Evolutionary conservation across 2,888 invertebrate genomes (phyloP), one percentile per base, ranked within the genome.

Genomic region (Pyrocoelia pectoralis): DNA sequence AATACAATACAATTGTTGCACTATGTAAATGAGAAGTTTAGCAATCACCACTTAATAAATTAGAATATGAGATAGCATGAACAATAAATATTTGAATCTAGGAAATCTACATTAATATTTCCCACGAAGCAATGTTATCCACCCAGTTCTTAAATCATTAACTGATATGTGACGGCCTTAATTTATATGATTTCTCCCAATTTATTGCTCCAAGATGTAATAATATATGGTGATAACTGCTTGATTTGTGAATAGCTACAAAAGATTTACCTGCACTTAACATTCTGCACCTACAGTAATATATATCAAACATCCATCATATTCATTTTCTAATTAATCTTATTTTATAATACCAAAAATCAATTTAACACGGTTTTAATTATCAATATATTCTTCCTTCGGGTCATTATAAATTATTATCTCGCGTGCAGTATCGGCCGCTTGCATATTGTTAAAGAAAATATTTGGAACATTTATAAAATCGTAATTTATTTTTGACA

Each of bases 301-400:
- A 24, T 24, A 49, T 49, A 24, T 49, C 8, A 24, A 12, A 49
- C 24, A n/a, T 41, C 41, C 12, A 43, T 54, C 48, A 18, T 59
- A 46, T 54, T 40, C 60, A 58, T 58, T 60, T 64, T 63, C 64
- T 66, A 66, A 61, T 64, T 64, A 53, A 63, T 61, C 48, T 55
- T 58, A 53, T 65, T 59, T 67, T 68, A 62, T 66, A 60, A 64
- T 59, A 66, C 61, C 54, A 65, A 68, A 69, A 70, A 68, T 70
- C 70, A 70, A 70, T 70, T 69, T 66, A 70, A 68, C 67, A 65
- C 66, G 60, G 53, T 68, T 70, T 69, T 70, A 70, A 70, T 70
- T 70, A 70, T 68, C 67, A 68, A 67, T 69, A 68, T 61, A 49
- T 65, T 60, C 41, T 43, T 28, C 14, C 66, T 61, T 17, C 56